A percentile compares a stretch with the other conserved stretches of the same genome.
These are phyloP conservation scores for Callimorpha dominula DNA, from an alignment of 2,888 invertebrate genomes.

Conservation along the genomic window DNA sequence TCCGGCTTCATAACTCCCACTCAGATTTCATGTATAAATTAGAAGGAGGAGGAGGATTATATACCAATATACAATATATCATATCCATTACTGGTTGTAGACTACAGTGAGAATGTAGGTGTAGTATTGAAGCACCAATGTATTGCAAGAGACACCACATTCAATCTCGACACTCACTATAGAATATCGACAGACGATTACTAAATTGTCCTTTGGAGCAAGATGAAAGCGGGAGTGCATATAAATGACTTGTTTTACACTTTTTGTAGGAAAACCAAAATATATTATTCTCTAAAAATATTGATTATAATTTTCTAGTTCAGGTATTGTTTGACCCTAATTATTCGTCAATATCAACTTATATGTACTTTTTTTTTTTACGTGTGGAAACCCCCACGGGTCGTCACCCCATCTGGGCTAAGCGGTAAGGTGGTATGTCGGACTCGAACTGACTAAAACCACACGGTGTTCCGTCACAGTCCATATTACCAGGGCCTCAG, in stretches of 20 bases:
- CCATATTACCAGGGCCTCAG: no score
- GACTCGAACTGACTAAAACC: no score
- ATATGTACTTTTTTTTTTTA: no score
- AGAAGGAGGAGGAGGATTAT: neutral
- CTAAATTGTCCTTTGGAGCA: slow-evolving; percentile 25
- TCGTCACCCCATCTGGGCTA: no score
- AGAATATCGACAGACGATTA: slow-evolving; percentile 51
- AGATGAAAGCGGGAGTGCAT: slow-evolving; percentile 13
- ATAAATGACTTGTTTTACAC: neutral
- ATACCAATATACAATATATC: slow-evolving; percentile 5
- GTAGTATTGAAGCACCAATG: slow-evolving; percentile 17
- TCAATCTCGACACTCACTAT: slow-evolving; percentile 46
- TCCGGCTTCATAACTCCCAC: slow-evolving; percentile 8
- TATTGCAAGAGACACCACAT: slow-evolving; percentile 42
- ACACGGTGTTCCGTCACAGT: no score
- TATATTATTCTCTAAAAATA: no score
- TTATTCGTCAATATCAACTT: neutral
- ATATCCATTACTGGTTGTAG: slow-evolving; percentile 12
- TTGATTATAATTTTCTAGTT: neutral
- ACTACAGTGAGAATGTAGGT: neutral
- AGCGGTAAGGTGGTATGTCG: no score
- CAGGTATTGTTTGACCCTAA: neutral
- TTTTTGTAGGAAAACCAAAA: no score
- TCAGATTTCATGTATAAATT: slow-evolving; percentile 3
- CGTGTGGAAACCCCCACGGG: no score